A percentile compares a stretch with the other conserved stretches of the same genome.
These are phyloP conservation scores for Laticauda colubrina DNA, from an alignment of 2,113 vertebrate genomes.

Conservation along the genomic window DNA sequence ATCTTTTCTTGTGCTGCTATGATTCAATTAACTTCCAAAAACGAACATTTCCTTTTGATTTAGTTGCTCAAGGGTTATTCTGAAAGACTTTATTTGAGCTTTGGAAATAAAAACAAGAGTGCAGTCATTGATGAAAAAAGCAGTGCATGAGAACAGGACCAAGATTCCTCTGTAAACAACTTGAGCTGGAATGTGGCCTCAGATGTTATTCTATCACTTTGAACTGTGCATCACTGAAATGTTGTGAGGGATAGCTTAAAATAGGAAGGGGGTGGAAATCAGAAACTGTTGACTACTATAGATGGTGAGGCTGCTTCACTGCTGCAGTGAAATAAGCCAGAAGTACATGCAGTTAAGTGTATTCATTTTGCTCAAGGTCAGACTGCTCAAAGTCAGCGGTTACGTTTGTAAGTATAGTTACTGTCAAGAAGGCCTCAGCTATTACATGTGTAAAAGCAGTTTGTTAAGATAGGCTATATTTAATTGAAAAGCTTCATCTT, in stretches of 20 bases:
- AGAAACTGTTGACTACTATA: constrained; percentile 91
- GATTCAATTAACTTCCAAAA: constrained; percentile 46
- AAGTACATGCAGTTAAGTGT: constrained; percentile 83
- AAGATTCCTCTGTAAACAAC: constrained; percentile 62
- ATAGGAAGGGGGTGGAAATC: constrained; percentile 82
- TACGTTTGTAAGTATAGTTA: constrained; percentile 60
- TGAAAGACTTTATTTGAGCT: neutral
- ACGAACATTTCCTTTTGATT: constrained; percentile 32
- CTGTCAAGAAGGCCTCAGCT: constrained; percentile 57
- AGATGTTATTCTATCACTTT: constrained; percentile 73
- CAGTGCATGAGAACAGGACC: constrained; percentile 26
- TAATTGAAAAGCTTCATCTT: constrained; percentile 10
- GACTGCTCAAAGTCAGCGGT: constrained; percentile 83
- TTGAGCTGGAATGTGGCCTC: constrained; percentile 65
- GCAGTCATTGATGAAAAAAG: constrained; percentile 36
- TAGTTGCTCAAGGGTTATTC: constrained; percentile 30
- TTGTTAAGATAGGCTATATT: constrained; percentile 29
- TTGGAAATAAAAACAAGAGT: constrained; percentile 35
- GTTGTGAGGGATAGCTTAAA: constrained; percentile 83
- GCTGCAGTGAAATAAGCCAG: constrained; percentile 84
- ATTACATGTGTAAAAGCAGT: constrained; percentile 45
- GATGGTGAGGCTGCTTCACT: constrained; percentile 91
- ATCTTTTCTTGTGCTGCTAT: constrained; percentile 37
- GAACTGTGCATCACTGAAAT: constrained; percentile 72
- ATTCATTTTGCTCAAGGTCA: constrained; percentile 87